phyloP scores from a whole-genome alignment of 1,140 invertebrate species.

The Caenorhabditis briggsae region DNA sequence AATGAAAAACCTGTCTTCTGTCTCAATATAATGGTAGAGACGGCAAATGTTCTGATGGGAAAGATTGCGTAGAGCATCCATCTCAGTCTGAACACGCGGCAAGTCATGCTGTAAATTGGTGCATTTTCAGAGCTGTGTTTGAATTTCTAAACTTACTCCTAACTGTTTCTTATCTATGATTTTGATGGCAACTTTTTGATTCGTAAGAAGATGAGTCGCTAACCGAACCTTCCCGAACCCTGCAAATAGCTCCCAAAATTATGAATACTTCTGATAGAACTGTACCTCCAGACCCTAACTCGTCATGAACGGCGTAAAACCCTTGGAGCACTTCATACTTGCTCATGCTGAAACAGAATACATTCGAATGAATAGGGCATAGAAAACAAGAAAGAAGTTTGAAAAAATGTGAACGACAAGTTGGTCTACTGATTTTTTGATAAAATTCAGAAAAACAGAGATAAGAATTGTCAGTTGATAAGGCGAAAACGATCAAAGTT shows the following conservation, averaged over 20 bases:
- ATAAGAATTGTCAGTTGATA: neutral
- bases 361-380: neutral
- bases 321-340: constrained; percentile 58
- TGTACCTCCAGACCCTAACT: constrained; percentile 70
- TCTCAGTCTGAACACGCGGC: constrained; percentile 85
- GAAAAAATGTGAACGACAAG: neutral
- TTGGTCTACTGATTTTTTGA: neutral
- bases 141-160: constrained; percentile 81
- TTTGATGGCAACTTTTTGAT: constrained; percentile 88
- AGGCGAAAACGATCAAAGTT: constrained; percentile 9
- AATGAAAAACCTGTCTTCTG: constrained; percentile 83
- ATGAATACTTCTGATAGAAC: neutral
- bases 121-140: neutral
- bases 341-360: constrained; percentile 27
- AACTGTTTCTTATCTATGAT: constrained; percentile 86
- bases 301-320: constrained; percentile 66
- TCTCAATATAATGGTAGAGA: constrained; percentile 88
- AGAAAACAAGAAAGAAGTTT: no score
- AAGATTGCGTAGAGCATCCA: constrained; percentile 86
- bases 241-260: neutral
- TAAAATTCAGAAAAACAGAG: no score
- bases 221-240: constrained; percentile 85
- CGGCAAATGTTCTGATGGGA: constrained; percentile 82
- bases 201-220: constrained; percentile 85
- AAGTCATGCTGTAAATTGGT: constrained; percentile 83